Evolutionary conservation across 2,797 vertebrate genomes (phyloP).

Genomic region (Macrochelys suwanniensis): DNA sequence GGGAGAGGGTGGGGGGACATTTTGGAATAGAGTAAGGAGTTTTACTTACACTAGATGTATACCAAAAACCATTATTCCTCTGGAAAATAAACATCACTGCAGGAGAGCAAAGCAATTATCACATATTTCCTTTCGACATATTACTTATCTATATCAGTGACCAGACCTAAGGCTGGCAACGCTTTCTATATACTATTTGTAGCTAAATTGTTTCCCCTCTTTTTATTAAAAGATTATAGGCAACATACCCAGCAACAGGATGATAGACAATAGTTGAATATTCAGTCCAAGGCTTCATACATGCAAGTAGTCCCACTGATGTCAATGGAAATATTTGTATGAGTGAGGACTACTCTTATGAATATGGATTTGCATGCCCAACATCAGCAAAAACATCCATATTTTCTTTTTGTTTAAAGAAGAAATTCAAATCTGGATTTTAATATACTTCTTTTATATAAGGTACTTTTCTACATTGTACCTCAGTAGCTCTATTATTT

Average conservation of each 20-base stretch:
- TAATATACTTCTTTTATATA: not conserved
- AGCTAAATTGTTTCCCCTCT: too few relatives aligned
- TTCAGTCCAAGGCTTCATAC: not conserved
- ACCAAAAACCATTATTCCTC: not conserved
- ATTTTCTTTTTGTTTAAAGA: not conserved
- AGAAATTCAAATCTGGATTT: not conserved
- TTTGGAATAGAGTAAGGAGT: too few relatives aligned
- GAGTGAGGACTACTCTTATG: not conserved
- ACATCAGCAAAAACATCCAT: not conserved
- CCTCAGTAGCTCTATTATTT: not conserved
- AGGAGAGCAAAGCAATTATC: not conserved
- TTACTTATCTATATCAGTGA: not conserved
- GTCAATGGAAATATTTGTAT: not conserved
- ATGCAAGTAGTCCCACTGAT: not conserved
- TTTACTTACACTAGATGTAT: not conserved
- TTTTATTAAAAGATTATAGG: not conserved
- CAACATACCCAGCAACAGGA: not conserved
- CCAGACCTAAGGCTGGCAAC: not conserved
- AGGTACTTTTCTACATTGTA: not conserved
- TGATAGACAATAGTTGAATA: not conserved
- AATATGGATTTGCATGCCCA: not conserved
- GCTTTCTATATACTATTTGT: not conserved
- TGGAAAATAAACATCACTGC: not conserved
- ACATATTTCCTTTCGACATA: not conserved
- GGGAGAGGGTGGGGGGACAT: too few relatives aligned